A percentile compares a stretch with the other conserved stretches of the same genome.
Conservation (phyloP, 2,888 invertebrate genomes). For the Caenorhabditis drosophilae region DNA sequence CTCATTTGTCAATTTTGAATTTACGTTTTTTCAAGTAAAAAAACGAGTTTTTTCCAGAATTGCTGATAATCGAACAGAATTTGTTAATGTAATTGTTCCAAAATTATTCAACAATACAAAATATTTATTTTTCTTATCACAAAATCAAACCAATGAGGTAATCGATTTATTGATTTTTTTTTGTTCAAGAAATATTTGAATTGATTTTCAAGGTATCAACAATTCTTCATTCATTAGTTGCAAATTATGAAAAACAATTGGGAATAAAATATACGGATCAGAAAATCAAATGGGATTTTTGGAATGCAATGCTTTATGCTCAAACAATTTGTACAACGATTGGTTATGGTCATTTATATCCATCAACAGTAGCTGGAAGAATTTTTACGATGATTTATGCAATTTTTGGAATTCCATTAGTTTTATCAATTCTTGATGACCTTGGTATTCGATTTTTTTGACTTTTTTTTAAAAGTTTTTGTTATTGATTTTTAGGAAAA, state of each 20-base stretch:
- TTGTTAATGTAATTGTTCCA: constrained; percentile 54
- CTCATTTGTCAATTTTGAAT: not conserved
- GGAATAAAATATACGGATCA: constrained; percentile 63
- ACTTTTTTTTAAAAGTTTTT: not conserved
- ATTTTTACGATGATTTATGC: constrained; percentile 90
- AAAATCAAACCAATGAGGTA: constrained; percentile 50
- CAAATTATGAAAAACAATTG: constrained; percentile 55
- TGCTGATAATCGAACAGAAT: constrained; percentile 46
- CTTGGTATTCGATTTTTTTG: constrained; percentile 36
- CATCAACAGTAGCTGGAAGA: constrained; percentile 83
- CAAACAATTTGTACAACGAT: constrained; percentile 68
- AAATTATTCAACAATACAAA: constrained; percentile 62
- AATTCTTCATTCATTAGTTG: constrained; percentile 30
- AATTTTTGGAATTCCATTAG: constrained; percentile 91
- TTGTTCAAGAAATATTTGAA: not conserved
- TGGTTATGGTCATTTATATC: constrained; percentile 83
- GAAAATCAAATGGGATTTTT: constrained; percentile 66
- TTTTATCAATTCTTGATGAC: constrained; percentile 86
- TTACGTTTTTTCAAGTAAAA: not conserved
- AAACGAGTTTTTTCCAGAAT: constrained; percentile 18
- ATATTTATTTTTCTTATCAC: constrained; percentile 57
- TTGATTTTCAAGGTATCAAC: constrained; percentile 42
- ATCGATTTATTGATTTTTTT: not conserved
- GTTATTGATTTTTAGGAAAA: constrained; percentile 51
- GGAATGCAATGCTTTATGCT: constrained; percentile 68